A percentile compares a stretch with the other conserved stretches of the same genome.
Evolutionary conservation across 1,140 invertebrate species (phyloP).

Genomic region (Drosophila virilis): DNA sequence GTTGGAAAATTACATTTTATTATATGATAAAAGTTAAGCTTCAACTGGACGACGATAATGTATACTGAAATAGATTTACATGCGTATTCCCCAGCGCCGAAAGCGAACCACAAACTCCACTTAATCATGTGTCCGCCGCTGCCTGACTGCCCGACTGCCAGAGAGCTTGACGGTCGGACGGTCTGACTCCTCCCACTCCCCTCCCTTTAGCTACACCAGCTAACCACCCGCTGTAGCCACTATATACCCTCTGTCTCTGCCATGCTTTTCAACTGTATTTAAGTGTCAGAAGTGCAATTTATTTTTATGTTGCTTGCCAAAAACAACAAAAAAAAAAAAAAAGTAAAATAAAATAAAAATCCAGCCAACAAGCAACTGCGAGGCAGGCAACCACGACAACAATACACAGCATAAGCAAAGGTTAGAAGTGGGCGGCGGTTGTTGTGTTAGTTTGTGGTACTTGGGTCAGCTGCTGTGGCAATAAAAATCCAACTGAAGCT

Average conservation of each 20-base stretch:
- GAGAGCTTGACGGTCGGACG: neutral
- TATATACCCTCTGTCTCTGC: slow-evolving; percentile 8
- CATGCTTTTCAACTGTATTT: slow-evolving; percentile 68
- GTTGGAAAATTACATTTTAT: slow-evolving; percentile 83
- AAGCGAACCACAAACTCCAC: slow-evolving; percentile 76
- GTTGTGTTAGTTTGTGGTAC: slow-evolving; percentile 9
- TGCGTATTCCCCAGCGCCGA: slow-evolving; percentile 72
- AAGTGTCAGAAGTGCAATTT: slow-evolving; percentile 83
- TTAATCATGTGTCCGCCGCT: slow-evolving; percentile 76
- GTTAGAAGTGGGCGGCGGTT: slow-evolving; percentile 24
- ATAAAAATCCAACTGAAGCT: slow-evolving; percentile 74
- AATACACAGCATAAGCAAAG: slow-evolving; percentile 74
- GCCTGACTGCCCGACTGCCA: slow-evolving; percentile 13
- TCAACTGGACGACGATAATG: slow-evolving; percentile 82
- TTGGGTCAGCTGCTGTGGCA: slow-evolving; percentile 71
- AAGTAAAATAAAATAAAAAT: slow-evolving; percentile 17
- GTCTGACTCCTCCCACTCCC: neutral
- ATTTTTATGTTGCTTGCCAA: slow-evolving; percentile 75
- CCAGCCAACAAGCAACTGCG: slow-evolving; percentile 41
- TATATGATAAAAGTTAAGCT: slow-evolving; percentile 83
- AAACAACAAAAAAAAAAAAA: slow-evolving; percentile 47
- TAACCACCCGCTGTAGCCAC: neutral
- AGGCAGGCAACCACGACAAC: slow-evolving; percentile 36
- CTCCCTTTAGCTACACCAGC: neutral
- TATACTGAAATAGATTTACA: slow-evolving; percentile 82